Evolutionary conservation across 2,113 vertebrate species (phyloP), one percentile per base, ranked within the genome.

Genomic region (Daphoenositta chrysoptera): DNA sequence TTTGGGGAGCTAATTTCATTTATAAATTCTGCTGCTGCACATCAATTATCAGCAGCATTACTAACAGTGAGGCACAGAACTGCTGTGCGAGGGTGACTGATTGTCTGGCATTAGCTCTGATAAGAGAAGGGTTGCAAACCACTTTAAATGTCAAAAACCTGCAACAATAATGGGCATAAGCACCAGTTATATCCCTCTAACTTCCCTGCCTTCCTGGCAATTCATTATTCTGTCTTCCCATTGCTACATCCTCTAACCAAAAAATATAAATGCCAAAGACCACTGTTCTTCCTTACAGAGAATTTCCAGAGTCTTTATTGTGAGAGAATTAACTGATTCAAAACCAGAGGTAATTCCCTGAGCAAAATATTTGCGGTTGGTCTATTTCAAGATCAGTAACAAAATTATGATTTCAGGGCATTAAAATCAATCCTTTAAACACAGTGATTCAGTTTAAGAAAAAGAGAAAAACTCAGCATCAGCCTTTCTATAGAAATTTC

Each of bases 61-160:
- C 68, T 66, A 90, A 72, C 61, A n/a, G 61, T 48, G 80, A 65
- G 44, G 77, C 63, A 9, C 16, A 30, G n/a, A 83, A 53, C 51
- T 31, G 63, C 73, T 90, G 13, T 18, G 37, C 57, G 23, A 39
- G 89, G 65, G 53, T 78, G 87, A 84, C 51, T 79, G 65, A 94
- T 83, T 69, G 80, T 84, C 89, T 93, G 81, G 89, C 92, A 85
- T 87, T 83, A 92, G 58, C 70, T 90, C 70, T 86, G 90, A 77
- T 39, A 94, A 94, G 56, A 81, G 30, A 89, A 86, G 87, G 90
- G 69, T 72, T 93, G 79, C 87, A 96, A 94, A 89, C 79, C 96
- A 94, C 93, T 95, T 94, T 61, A 93, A 90, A 90, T 93, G 89
- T 93, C 93, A 95, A 93, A 92, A 93, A 87, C 4, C 57, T 35